Conservation (phyloP, 2,113 vertebrate species). For the Blennius ocellaris region DNA sequence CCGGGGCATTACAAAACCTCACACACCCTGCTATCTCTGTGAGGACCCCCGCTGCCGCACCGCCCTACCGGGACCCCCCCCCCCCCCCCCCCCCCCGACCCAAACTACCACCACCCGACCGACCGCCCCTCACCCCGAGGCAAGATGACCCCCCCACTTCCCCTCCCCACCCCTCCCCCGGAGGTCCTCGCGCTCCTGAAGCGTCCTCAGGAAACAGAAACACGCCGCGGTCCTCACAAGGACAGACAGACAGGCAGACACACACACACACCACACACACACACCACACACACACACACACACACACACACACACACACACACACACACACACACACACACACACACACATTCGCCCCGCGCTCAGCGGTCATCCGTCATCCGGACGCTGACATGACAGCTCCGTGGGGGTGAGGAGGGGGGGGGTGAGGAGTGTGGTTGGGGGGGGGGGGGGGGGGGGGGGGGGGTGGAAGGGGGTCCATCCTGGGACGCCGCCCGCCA, state of each 20-base stretch:
- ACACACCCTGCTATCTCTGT: conserved; percentile 9
- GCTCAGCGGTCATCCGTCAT: conserved; percentile 76
- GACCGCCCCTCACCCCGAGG: neutral
- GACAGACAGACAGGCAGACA: conserved; percentile 24
- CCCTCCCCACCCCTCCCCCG: too few relatives aligned
- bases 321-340: conserved; percentile 26
- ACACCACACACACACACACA: conserved; percentile 43
- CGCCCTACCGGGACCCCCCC: too few relatives aligned
- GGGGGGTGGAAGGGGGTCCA: conserved; percentile 36
- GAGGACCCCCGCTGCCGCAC: neutral
- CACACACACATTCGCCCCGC: conserved; percentile 36
- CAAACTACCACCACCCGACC: too few relatives aligned
- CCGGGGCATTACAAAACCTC: conserved; percentile 42
- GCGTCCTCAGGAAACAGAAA: too few relatives aligned
- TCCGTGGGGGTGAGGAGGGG: conserved; percentile 54
- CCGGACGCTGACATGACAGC: conserved; percentile 72
- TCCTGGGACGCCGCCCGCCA: conserved; percentile 67
- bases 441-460: too few relatives aligned
- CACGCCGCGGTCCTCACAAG: neutral
- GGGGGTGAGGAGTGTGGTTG: neutral
- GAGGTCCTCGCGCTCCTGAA: neutral
- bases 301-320: conserved; percentile 26
- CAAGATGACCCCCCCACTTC: too few relatives aligned
- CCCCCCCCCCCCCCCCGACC: too few relatives aligned
- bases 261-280: conserved; percentile 40